These are phyloP conservation scores for Danaus melanippus DNA, from an alignment of 1,140 invertebrate species.

Conservation along the genomic window DNA sequence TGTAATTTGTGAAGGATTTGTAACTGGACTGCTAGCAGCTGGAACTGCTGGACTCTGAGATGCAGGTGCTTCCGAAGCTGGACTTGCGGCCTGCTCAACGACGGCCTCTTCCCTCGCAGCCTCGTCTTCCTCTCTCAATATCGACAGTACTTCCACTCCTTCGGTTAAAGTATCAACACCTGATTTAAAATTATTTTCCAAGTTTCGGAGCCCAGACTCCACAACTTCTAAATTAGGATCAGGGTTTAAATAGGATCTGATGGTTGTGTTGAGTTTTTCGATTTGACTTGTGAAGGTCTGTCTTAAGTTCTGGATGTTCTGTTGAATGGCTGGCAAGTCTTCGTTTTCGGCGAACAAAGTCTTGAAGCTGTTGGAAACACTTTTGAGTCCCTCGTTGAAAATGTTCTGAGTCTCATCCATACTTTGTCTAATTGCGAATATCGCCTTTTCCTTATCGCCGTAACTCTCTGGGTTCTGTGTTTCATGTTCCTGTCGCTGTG, in stretches of 20 bases:
- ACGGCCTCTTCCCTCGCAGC: slow-evolving; percentile 24
- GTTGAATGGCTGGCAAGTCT: slow-evolving; percentile 32
- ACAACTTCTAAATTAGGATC: slow-evolving; percentile 15
- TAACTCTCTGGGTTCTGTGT: slow-evolving; percentile 50
- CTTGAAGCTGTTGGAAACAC: slow-evolving; percentile 38
- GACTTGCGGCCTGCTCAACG: not conserved
- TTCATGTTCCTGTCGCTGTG: slow-evolving; percentile 57
- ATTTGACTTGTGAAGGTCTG: slow-evolving; percentile 36
- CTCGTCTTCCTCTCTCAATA: slow-evolving; percentile 39
- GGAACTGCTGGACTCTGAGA: slow-evolving; percentile 3
- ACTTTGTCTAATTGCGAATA: slow-evolving; percentile 34
- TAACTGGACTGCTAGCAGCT: slow-evolving; percentile 7
- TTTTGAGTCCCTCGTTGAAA: slow-evolving; percentile 38
- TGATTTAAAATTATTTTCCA: slow-evolving; percentile 42
- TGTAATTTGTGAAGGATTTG: slow-evolving; percentile 7
- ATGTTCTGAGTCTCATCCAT: slow-evolving; percentile 35
- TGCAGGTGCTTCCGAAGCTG: not conserved
- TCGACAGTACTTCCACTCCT: slow-evolving; percentile 38
- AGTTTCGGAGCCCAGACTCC: slow-evolving; percentile 27
- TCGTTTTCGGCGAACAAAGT: slow-evolving; percentile 37
- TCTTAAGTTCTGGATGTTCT: slow-evolving; percentile 39
- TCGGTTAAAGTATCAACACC: slow-evolving; percentile 40
- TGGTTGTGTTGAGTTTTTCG: slow-evolving; percentile 38
- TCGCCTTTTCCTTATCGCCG: slow-evolving; percentile 29
- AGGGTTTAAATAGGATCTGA: slow-evolving; percentile 32